Base-by-base conservation (phyloP, 2,113 vertebrate species). In the Odontesthes bonariensis region DNA sequence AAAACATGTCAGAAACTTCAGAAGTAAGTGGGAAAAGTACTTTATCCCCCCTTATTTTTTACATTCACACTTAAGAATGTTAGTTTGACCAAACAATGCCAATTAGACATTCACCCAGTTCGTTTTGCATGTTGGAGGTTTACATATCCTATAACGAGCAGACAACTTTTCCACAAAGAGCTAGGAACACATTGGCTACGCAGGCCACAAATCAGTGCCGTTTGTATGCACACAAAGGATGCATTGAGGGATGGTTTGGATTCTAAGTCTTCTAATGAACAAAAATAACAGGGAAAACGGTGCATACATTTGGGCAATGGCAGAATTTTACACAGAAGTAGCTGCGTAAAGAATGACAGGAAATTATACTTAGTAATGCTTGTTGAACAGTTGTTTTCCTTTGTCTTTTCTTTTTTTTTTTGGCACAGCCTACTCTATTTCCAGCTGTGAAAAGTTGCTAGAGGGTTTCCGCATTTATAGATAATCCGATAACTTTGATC, bases 161-260 rank as follows among this genome's bases (percentile, higher is more conserved):
- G n/a, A 40, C 38, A 40, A 40, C 4, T 40, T 40, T 40, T 40
- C 38, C 40, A 42, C 40, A 42, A 8, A 42, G 40, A 12, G 12
- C 40, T 10, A 3, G 9, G 9, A 42, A 53, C 16, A 38, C 32
- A 66, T 23, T 12, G 33, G 52, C 47, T 66, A 40, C 49, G 38
- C 47, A 23, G 47, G 47, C 20, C 1, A 66, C 35, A 22, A 38
- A 66, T 53, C 22, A 35, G 32, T 66, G 32, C 46, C 31, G 13
- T 66, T 32, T 66, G 32, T 35, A 38, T 38, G 63, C 17, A 66
- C 52, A 38, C 33, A 66, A 49, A 40, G 32, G 14, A 66, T 66
- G 63, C 63, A 49, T 66, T 53, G 32, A 40, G 47, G 63, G 32
- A 53, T 32, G 1, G 35, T 66, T 33, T 16, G 52, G 32, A 66